Evolutionary conservation across 1,140 invertebrate species (phyloP), one percentile per base, ranked within the genome.

Genomic region (Zaprionus gabonicus): DNA sequence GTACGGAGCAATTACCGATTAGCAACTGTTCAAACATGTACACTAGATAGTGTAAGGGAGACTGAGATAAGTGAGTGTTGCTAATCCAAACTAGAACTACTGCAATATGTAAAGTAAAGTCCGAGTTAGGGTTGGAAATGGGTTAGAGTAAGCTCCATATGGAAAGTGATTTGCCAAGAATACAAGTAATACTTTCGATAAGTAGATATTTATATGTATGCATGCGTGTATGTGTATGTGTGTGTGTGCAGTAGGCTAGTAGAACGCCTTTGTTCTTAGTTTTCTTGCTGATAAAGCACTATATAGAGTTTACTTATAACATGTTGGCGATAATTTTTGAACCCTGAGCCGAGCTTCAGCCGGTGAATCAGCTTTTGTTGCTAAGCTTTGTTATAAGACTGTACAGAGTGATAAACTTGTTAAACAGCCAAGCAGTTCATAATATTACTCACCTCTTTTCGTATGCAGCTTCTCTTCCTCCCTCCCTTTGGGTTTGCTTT

Each of bases 391-490:
- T 23, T 36, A 34, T 49, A 10, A 7, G 41, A 9, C n/a, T 17
- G 41, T 46, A 46, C 41, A 46, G 41, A 17, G 41, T 17, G n/a
- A 17, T 34, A 46, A 46, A 46, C 41, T 46, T 46, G 41, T 46
- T 46, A 46, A 46, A 9, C n/a, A 46, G 41, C 0, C 17, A 46
- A n/a, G 5, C 6, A 46, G 31, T 34, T 7, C 17, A 9, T 38
- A 15, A 13, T 38, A 56, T 67, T 67, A 58, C 65, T 67, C 65
- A 67, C 65, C 55, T 46, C 65, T 67, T 67, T 58, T 27, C 34
- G 9, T 12, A 23, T 7, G n/a, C 13, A 27, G 0, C 1, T 13
- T 17, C 12, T 34, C 4, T 57, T 36, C 17, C 51, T 49, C 17
- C 27, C 5, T 49, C 28, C 34, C 20, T 7, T 9, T 58, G 20